Evolutionary conservation across 37 sponge, comb jelly and placozoan species (phyloP).

Genomic region (Ianthella basta): DNA sequence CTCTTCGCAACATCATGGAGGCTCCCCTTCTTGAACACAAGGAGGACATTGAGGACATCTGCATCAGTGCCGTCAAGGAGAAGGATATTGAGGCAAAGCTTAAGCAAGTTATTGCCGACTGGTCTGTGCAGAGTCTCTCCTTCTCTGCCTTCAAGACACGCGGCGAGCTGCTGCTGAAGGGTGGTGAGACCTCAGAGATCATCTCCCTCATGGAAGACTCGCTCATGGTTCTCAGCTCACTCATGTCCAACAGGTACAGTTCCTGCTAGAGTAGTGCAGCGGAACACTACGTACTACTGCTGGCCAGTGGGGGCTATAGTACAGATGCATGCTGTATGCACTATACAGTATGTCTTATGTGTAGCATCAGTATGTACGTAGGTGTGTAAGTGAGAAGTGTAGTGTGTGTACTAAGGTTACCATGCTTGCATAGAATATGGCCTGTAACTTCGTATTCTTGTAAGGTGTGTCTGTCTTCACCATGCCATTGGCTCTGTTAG

Average conservation of each 20-base stretch:
- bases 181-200: slow-evolving; percentile 87
- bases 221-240: slow-evolving; percentile 95
- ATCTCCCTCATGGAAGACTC: slow-evolving; percentile 97
- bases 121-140: slow-evolving; percentile 77
- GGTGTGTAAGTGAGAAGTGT: too few relatives aligned
- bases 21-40: slow-evolving; percentile 90
- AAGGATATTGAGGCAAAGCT: slow-evolving; percentile 98
- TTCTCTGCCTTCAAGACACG: slow-evolving; percentile 89
- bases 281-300: too few relatives aligned
- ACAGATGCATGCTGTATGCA: not conserved
- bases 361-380: too few relatives aligned
- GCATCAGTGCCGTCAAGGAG: slow-evolving; percentile 98
- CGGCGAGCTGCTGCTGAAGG: slow-evolving; percentile 93
- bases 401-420: too few relatives aligned
- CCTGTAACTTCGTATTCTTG: too few relatives aligned
- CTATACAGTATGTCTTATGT: too few relatives aligned
- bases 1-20: slow-evolving; percentile 92
- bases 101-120: slow-evolving; percentile 85
- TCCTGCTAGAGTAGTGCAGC: too few relatives aligned
- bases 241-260: slow-evolving; percentile 97
- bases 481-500: too few relatives aligned
- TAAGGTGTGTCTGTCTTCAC: too few relatives aligned
- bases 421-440: too few relatives aligned
- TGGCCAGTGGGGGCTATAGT: too few relatives aligned
- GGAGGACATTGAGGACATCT: slow-evolving; percentile 97